These are phyloP conservation scores for Drosophila rhopaloa DNA, from an alignment of 1,140 invertebrate species.

Conservation along the genomic window DNA sequence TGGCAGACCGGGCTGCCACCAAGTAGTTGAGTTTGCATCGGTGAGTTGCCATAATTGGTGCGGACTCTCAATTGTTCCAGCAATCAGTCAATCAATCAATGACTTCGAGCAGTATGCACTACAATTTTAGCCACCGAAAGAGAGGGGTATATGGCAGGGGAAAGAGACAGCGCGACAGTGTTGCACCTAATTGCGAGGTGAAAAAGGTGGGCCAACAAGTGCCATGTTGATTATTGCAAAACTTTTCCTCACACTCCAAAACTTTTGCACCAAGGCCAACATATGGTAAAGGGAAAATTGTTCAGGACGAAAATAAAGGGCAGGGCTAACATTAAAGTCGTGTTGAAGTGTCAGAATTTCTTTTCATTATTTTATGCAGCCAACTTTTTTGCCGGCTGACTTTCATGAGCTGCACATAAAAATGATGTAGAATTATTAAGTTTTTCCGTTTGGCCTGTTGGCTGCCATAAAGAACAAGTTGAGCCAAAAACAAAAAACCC, in stretches of 20 bases:
- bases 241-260: constrained; percentile 34
- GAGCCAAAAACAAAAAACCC: background rate
- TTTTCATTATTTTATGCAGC: constrained; percentile 15
- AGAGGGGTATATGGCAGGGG: background rate
- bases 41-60: constrained; percentile 50
- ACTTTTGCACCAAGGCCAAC: constrained; percentile 33
- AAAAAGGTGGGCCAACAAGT: constrained; percentile 12
- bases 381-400: constrained; percentile 38
- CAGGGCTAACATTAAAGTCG: constrained; percentile 9
- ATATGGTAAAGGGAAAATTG: constrained; percentile 16
- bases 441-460: constrained; percentile 33
- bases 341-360: constrained; percentile 10
- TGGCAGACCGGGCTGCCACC: background rate
- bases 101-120: constrained; percentile 15
- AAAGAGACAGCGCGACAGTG: background rate
- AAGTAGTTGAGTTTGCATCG: constrained; percentile 34
- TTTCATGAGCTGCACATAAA: constrained; percentile 43
- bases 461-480: constrained; percentile 44
- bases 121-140: background rate
- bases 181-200: constrained; percentile 10
- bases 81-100: constrained; percentile 44
- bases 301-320: background rate
- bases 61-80: constrained; percentile 27
- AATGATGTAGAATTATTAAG: constrained; percentile 75
- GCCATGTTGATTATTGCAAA: constrained; percentile 51